Percentiles rank a stretch among this genome's conserved stretches.
phyloP scores from a whole-genome alignment of 2,888 invertebrate species.

The Scrobipalpa atriplicella region DNA sequence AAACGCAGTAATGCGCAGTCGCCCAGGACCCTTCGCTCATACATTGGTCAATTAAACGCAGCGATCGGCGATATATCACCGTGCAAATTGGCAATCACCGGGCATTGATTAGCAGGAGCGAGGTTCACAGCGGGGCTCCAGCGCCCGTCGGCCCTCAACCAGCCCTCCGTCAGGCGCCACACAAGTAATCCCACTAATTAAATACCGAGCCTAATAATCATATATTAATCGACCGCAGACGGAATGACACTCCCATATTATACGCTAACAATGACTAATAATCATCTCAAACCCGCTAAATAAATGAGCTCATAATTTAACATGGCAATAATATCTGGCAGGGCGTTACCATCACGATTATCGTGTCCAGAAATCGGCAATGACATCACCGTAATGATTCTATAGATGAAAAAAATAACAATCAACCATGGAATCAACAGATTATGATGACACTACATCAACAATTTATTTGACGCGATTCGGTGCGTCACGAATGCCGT shows the following conservation, averaged over 20 bases:
- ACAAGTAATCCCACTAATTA: conserved; percentile 56
- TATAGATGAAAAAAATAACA: conserved; percentile 59
- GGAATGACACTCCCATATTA: conserved; percentile 58
- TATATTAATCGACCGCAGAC: conserved; percentile 70
- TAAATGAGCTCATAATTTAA: conserved; percentile 71
- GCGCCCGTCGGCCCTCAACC: conserved; percentile 13
- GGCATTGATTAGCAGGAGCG: conserved; percentile 59
- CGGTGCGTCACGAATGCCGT: conserved; percentile 49
- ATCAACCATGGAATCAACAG: no score
- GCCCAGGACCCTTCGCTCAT: conserved; percentile 16
- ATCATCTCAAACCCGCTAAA: conserved; percentile 58
- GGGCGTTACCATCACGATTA: conserved; percentile 70
- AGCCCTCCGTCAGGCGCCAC: conserved; percentile 44
- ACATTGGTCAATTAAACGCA: conserved; percentile 52
- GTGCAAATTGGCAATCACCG: conserved; percentile 72
- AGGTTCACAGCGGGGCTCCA: conserved; percentile 42
- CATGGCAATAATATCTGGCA: conserved; percentile 59
- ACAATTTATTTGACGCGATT: conserved; percentile 70
- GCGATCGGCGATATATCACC: conserved; percentile 62
- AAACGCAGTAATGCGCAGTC: conserved; percentile 18
- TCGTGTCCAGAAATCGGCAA: conserved; percentile 68
- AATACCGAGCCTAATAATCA: conserved; percentile 65
- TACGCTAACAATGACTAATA: conserved; percentile 61
- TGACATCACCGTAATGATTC: conserved; percentile 72
- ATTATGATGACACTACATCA: conserved; percentile 67